Percentiles rank a stretch among this genome's conserved stretches.
Conservation (phyloP, 2,797 vertebrate genomes). For the Brachyalestes nurse region DNA sequence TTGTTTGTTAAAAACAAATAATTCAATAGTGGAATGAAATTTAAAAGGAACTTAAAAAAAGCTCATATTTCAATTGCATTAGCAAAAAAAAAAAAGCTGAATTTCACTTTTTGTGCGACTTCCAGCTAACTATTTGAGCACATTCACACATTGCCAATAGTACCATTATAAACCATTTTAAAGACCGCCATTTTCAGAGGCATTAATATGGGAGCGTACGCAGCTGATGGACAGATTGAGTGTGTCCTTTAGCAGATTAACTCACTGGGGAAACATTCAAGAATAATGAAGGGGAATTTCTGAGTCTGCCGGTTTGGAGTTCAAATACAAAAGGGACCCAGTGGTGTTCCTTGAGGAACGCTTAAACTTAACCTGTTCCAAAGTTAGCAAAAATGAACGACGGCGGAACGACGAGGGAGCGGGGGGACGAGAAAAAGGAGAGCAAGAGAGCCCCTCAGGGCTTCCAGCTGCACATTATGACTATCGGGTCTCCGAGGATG, state of each 20-base stretch:
- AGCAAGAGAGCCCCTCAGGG: constrained; percentile 61
- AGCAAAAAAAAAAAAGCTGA: too few species aligned
- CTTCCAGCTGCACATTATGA: constrained; percentile 76
- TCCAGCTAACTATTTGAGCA: background rate
- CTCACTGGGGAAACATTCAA: constrained; percentile 42
- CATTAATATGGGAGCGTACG: constrained; percentile 30
- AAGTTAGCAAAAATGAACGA: constrained; percentile 17
- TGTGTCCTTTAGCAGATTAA: constrained; percentile 43
- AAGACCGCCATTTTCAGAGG: background rate
- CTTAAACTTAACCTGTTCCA: constrained; percentile 45
- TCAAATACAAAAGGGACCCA: constrained; percentile 32
- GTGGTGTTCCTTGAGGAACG: constrained; percentile 47
- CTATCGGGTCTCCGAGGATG: constrained; percentile 76
- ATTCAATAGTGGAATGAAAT: too few species aligned
- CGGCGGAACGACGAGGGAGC: background rate
- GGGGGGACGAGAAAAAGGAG: background rate
- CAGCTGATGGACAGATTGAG: constrained; percentile 50
- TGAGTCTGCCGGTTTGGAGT: constrained; percentile 35
- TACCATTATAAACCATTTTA: constrained; percentile 22
- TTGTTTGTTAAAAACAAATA: too few species aligned
- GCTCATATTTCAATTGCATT: too few species aligned
- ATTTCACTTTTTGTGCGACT: constrained; percentile 1
- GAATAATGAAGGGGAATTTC: constrained; percentile 38
- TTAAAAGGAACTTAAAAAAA: too few species aligned
- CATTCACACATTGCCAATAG: background rate